These are phyloP conservation scores for Ophioninae sp. DNA, from an alignment of 2,888 invertebrate genomes.

Conservation along the genomic window DNA sequence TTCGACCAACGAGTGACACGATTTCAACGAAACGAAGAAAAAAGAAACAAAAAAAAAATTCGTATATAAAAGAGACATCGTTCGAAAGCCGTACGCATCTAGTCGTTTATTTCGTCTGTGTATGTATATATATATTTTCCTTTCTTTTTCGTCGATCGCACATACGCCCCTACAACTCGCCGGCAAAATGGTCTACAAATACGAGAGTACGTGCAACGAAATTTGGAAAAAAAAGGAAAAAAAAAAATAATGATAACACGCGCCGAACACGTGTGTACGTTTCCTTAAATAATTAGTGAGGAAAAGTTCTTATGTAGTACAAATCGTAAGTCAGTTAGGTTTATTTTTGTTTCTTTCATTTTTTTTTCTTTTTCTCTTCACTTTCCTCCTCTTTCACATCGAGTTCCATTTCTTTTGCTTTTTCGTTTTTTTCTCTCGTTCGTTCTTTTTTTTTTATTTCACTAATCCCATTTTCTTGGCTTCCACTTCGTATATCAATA, in stretches of 20 bases:
- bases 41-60: neutral
- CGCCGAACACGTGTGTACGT: slow-evolving; percentile 65
- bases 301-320: slow-evolving; percentile 72
- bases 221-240: slow-evolving; percentile 26
- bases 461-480: slow-evolving; percentile 97
- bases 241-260: neutral
- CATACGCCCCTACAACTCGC: neutral
- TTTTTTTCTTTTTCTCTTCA: slow-evolving; percentile 11
- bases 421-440: slow-evolving; percentile 94
- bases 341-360: slow-evolving; percentile 57
- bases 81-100: slow-evolving; percentile 19
- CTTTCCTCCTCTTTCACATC: slow-evolving; percentile 46
- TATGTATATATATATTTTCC: neutral
- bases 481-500: slow-evolving; percentile 99
- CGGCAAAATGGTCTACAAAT: neutral
- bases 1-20: too few species aligned
- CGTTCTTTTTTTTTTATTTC: slow-evolving; percentile 92
- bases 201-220: slow-evolving; percentile 23
- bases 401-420: slow-evolving; percentile 85
- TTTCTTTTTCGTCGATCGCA: neutral
- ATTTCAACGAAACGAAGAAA: too few species aligned
- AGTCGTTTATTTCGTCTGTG: slow-evolving; percentile 24
- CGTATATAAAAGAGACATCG: neutral
- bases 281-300: slow-evolving; percentile 72
- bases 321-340: slow-evolving; percentile 72